A percentile compares a stretch with the other conserved stretches of the same genome.
Evolutionary conservation across 2,797 vertebrate species (phyloP).

Genomic region (Melanotaenia nigrans): DNA sequence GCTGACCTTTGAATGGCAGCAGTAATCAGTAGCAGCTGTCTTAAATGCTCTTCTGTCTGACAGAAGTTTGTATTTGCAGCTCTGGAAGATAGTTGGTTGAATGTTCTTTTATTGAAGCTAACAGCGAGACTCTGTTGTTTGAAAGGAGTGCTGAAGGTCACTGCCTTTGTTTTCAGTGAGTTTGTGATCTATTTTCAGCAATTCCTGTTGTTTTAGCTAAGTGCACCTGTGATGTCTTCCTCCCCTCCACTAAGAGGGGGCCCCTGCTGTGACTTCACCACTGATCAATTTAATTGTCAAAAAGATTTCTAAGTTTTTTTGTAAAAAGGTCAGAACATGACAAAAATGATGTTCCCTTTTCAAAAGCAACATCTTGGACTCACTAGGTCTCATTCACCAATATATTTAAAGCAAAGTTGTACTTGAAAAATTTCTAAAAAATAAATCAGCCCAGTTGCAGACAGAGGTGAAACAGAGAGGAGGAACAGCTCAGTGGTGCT

Average conservation of each 20-base stretch:
- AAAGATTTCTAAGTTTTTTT: slow-evolving; percentile 31
- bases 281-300: slow-evolving; percentile 53
- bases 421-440: too few relatives aligned
- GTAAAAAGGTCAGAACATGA: slow-evolving; percentile 56
- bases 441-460: too few relatives aligned
- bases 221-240: slow-evolving; percentile 18
- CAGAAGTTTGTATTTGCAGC: neutral
- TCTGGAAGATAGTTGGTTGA: slow-evolving; percentile 25
- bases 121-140: slow-evolving; percentile 25
- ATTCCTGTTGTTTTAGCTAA: slow-evolving; percentile 37
- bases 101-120: slow-evolving; percentile 19
- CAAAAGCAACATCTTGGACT: neutral
- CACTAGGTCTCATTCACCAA: too few relatives aligned
- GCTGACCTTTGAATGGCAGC: slow-evolving; percentile 22
- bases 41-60: slow-evolving; percentile 32
- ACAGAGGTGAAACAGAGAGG: too few relatives aligned
- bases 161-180: slow-evolving; percentile 32
- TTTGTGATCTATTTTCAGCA: slow-evolving; percentile 46
- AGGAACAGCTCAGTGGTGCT: too few relatives aligned
- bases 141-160: slow-evolving; percentile 50
- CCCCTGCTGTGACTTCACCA: slow-evolving; percentile 33
- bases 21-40: slow-evolving; percentile 12
- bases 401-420: too few relatives aligned
- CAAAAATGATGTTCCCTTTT: neutral
- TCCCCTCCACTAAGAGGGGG: slow-evolving; percentile 29